Evolutionary conservation across 2,113 vertebrate genomes (phyloP).

Genomic region (Gyps fulvus): DNA sequence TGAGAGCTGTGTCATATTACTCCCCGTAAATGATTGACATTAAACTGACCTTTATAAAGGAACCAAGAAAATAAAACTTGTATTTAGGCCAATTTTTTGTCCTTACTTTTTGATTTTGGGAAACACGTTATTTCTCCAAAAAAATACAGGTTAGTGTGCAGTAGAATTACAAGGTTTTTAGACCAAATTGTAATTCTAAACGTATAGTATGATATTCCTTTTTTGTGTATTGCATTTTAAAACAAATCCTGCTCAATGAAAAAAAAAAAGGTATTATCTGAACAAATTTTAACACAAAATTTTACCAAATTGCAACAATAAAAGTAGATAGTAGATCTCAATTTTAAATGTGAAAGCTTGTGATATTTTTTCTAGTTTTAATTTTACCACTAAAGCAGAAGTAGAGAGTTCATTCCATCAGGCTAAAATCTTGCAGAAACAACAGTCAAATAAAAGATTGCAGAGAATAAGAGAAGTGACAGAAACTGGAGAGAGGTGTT

Average conservation of each 20-base stretch:
- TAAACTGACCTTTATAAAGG: slow-evolving; percentile 36
- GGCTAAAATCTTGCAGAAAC: background rate
- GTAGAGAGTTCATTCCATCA: background rate
- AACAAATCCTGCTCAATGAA: background rate
- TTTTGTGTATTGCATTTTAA: background rate
- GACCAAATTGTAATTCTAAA: background rate
- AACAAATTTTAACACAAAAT: background rate
- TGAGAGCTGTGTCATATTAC: slow-evolving; percentile 24
- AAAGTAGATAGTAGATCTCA: background rate
- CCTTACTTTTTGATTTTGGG: background rate
- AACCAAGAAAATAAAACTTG: background rate
- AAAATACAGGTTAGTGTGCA: background rate
- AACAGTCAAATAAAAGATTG: background rate
- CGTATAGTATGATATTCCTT: background rate
- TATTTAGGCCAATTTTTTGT: background rate
- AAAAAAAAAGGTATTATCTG: background rate
- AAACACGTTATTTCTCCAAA: background rate
- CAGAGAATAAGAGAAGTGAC: background rate
- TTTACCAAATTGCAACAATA: background rate
- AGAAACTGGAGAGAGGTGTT: background rate
- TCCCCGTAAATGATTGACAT: slow-evolving; percentile 41
- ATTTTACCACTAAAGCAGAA: background rate
- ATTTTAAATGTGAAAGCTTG: background rate
- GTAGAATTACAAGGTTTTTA: background rate
- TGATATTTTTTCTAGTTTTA: background rate